phyloP scores from a whole-genome alignment of 2,888 invertebrate species.

The Hypomecis atomaria region DNA sequence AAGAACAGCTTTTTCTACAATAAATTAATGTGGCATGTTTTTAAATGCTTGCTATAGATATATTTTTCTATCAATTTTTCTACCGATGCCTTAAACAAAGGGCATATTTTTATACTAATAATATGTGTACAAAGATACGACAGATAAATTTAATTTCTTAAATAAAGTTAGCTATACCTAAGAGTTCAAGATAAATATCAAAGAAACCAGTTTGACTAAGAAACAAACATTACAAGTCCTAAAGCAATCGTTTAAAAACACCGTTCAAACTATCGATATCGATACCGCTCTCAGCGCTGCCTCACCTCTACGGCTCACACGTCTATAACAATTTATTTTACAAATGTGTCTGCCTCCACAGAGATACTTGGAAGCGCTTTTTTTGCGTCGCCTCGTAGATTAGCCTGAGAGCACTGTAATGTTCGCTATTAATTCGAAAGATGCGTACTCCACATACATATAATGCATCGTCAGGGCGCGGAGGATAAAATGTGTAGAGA shows the following conservation, averaged over 20 bases:
- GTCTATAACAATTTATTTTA: slow-evolving; percentile 60
- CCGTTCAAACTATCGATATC: background rate
- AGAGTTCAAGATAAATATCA: too few species aligned
- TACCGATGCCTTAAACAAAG: too few species aligned
- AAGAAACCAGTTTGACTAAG: too few species aligned
- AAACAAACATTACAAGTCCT: too few species aligned
- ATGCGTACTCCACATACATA: slow-evolving; percentile 22
- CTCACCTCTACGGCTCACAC: slow-evolving; percentile 40
- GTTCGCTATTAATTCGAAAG: slow-evolving; percentile 40
- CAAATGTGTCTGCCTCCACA: slow-evolving; percentile 51
- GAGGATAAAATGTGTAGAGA: background rate
- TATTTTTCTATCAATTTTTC: too few species aligned
- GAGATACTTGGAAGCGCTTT: slow-evolving; percentile 37
- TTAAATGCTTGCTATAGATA: too few species aligned
- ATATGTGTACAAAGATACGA: too few species aligned
- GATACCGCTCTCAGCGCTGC: slow-evolving; percentile 1
- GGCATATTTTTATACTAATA: too few species aligned
- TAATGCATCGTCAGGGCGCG: background rate
- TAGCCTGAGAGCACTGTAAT: slow-evolving; percentile 42
- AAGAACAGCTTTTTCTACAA: too few species aligned
- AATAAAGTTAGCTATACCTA: too few species aligned
- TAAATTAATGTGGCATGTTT: too few species aligned
- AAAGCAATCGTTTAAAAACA: background rate
- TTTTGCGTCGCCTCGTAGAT: slow-evolving; percentile 40
- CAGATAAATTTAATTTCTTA: too few species aligned